Evolutionary conservation across 2,888 invertebrate genomes (phyloP).

Genomic region (Pollenia angustigena): DNA sequence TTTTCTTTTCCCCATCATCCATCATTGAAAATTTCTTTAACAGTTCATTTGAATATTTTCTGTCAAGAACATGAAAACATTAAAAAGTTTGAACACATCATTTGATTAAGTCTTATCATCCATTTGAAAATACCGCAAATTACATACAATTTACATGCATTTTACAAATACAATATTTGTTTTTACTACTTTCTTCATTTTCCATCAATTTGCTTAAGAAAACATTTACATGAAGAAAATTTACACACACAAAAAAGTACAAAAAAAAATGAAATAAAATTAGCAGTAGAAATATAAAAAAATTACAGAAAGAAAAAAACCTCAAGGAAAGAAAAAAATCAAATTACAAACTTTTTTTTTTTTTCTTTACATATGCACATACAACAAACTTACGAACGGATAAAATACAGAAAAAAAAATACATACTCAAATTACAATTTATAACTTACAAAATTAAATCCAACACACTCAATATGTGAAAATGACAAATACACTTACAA

Average conservation of each 20-base stretch:
- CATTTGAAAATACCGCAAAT: conserved; percentile 45
- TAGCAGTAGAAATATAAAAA: conserved; percentile 37
- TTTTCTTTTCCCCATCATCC: not conserved
- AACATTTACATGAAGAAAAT: conserved; percentile 25
- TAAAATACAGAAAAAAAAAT: not conserved
- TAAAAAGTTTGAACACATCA: conserved; percentile 7
- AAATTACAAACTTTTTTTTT: conserved; percentile 57
- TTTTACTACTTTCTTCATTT: conserved; percentile 13
- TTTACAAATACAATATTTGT: not conserved
- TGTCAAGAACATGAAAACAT: conserved; percentile 24
- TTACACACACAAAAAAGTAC: not conserved
- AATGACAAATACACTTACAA: conserved; percentile 67
- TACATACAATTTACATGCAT: conserved; percentile 47
- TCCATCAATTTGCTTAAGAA: conserved; percentile 43
- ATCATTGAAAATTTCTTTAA: conserved; percentile 2
- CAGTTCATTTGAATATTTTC: not conserved
- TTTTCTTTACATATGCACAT: not conserved
- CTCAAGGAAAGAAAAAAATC: conserved; percentile 43
- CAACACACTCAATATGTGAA: conserved; percentile 71
- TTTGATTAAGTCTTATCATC: conserved; percentile 45
- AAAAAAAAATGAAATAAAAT: conserved; percentile 14
- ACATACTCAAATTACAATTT: conserved; percentile 67
- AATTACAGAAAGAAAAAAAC: conserved; percentile 17
- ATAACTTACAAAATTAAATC: conserved; percentile 67
- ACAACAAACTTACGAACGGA: conserved; percentile 14